phyloP scores from a whole-genome alignment of 2,888 invertebrate genomes.

The Morpho achilles region DNA sequence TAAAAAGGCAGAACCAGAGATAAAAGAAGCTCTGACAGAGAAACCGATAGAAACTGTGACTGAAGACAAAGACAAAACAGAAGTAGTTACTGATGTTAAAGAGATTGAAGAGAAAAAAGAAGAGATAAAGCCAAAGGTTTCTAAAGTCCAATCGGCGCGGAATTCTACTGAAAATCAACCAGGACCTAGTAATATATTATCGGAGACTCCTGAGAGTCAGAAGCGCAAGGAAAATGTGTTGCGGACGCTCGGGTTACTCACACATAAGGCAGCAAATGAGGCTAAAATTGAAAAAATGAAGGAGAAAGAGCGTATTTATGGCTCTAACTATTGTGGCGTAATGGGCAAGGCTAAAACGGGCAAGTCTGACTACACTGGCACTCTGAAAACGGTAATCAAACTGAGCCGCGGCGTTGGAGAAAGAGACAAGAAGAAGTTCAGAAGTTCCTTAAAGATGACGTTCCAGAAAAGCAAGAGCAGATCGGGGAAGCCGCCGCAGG shows the following conservation, averaged over 20 bases:
- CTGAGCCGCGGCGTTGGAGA: constrained; percentile 78
- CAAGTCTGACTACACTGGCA: constrained; percentile 84
- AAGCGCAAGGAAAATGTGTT: constrained; percentile 86
- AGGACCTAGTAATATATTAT: constrained; percentile 58
- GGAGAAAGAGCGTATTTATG: constrained; percentile 64
- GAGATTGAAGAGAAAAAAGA: constrained; percentile 20
- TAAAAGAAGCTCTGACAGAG: constrained; percentile 5
- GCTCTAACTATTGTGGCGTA: constrained; percentile 40
- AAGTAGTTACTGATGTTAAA: constrained; percentile 28
- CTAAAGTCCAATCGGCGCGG: constrained; percentile 49
- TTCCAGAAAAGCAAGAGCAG: constrained; percentile 84
- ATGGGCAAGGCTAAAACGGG: constrained; percentile 50
- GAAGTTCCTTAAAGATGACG: constrained; percentile 88
- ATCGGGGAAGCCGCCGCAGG: constrained; percentile 74
- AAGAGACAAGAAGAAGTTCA: constrained; percentile 80
- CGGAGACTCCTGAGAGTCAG: constrained; percentile 81
- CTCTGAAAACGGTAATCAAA: constrained; percentile 91
- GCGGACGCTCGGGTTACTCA: constrained; percentile 85
- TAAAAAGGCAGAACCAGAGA: constrained; percentile 8
- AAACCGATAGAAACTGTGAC: constrained; percentile 16
- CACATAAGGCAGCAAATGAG: constrained; percentile 86
- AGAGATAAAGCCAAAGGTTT: constrained; percentile 36
- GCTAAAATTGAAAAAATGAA: constrained; percentile 79
- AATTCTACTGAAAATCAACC: constrained; percentile 51
- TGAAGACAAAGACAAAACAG: constrained; percentile 22